Conservation (phyloP, 2,113 vertebrate genomes). For the Siphamia tubifer region DNA sequence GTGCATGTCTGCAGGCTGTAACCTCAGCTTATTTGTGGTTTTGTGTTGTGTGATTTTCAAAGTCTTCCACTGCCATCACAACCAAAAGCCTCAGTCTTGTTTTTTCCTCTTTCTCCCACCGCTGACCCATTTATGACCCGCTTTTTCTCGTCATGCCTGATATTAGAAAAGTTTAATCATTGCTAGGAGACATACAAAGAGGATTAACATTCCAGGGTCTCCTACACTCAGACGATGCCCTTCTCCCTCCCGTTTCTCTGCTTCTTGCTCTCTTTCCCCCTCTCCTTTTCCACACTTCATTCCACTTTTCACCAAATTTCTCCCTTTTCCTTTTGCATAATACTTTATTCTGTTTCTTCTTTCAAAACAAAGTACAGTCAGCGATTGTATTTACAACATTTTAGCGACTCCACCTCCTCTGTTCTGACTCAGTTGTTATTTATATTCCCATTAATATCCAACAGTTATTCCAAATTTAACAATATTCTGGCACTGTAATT, state of each 20-base stretch:
- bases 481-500: too few relatives aligned
- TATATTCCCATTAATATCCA: too few relatives aligned
- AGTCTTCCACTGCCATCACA: constrained; percentile 21
- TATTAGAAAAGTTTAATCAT: constrained; percentile 81
- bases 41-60: constrained; percentile 38
- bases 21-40: constrained; percentile 31
- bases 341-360: neutral
- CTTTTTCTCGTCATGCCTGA: constrained; percentile 71
- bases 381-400: neutral
- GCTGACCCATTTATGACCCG: constrained; percentile 67
- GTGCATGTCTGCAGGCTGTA: neutral
- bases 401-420: neutral
- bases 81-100: constrained; percentile 29
- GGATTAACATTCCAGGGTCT: constrained; percentile 81
- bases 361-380: neutral
- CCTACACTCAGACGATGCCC: constrained; percentile 64
- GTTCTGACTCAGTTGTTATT: too few relatives aligned
- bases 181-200: constrained; percentile 75
- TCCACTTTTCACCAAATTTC: constrained; percentile 5
- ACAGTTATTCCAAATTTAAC: too few relatives aligned
- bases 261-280: constrained; percentile 20
- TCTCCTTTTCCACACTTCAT: constrained; percentile 2
- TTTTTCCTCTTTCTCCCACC: constrained; percentile 52
- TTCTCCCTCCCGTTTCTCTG: constrained; percentile 51
- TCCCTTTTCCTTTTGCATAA: constrained; percentile 1